Evolutionary conservation across 2,113 vertebrate genomes (phyloP), one percentile per base, ranked within the genome.

Genomic region (Thunnus thynnus): DNA sequence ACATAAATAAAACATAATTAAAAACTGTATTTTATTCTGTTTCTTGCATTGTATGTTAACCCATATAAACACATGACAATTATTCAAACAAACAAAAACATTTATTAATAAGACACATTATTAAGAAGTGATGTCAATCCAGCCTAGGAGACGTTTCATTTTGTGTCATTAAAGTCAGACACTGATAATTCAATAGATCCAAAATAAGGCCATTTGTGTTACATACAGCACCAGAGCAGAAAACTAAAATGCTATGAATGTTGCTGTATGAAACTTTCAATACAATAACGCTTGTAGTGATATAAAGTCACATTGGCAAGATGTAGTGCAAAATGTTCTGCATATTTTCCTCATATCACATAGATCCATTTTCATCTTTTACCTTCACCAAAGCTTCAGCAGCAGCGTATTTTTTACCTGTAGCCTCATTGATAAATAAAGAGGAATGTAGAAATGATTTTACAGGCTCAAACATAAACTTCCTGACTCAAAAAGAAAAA

Each of bases 251-350:
- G 17, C 14, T 9, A 16, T 7, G 36, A 62, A 67, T 20, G 13
- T 13, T 47, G 0, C n/a, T 3, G 4, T 1, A 44, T 8, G 6
- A 1, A 48, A 10, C 36, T 47, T 13, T 5, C 63, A 18, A 27
- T 25, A 63, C 2, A 46, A 56, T 13, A 56, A 0, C 66, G 57
- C 8, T 69, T 68, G 61, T 0, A 2, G 8, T 1, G 3, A 72
- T 16, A 64, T 1, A 14, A 52, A 73, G 11, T n/a, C 30, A 57
- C n/a, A 71, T 4, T 12, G 17, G 76, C 13, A 47, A 30, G 36
- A 55, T 30, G 3, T 62, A 73, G 77, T 70, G 58, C 66, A 86
- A 78, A 76, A 44, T 10, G 1, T 73, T 60, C 17, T 9, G 1
- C 13, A 18, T 61, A 46, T 57, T 18, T 22, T 76, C 36, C 32